Conservation (phyloP, 2,888 invertebrate species). For the Caenorhabditis auriculariae region DNA sequence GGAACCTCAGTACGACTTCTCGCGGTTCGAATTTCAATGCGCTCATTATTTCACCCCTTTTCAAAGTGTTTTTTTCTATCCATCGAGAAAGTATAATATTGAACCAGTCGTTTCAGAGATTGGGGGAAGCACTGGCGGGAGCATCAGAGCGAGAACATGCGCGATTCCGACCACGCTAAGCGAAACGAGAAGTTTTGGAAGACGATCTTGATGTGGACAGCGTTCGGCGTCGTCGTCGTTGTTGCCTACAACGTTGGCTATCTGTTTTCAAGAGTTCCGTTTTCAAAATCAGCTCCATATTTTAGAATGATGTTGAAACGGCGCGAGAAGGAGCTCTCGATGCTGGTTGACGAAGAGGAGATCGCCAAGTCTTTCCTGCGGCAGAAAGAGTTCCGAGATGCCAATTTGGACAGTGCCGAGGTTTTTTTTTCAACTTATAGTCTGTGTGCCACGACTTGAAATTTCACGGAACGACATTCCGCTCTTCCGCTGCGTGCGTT, state of each 20-base stretch:
- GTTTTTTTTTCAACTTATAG: constrained; percentile 8
- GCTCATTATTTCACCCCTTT: not conserved
- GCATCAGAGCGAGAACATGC: constrained; percentile 6
- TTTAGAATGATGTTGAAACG: constrained; percentile 37
- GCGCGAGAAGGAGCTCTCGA: constrained; percentile 36
- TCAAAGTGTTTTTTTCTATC: not conserved
- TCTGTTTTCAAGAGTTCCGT: constrained; percentile 35
- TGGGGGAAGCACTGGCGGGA: constrained; percentile 26
- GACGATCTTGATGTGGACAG: constrained; percentile 41
- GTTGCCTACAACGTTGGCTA: constrained; percentile 51
- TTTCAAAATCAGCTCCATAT: not conserved
- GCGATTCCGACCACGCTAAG: constrained; percentile 19
- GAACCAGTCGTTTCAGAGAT: constrained; percentile 20
- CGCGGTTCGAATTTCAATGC: constrained; percentile 3
- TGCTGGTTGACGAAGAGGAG: constrained; percentile 52
- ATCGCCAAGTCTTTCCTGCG: constrained; percentile 55
- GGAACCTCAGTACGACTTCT: constrained; percentile 22
- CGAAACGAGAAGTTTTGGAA: constrained; percentile 33
- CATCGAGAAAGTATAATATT: too few species aligned
- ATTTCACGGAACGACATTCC: not conserved
- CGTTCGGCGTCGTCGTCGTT: constrained; percentile 38
- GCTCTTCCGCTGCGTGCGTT: not conserved
- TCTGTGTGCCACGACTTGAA: not conserved
- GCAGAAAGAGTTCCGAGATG: constrained; percentile 45
- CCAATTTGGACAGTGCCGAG: constrained; percentile 33